Evolutionary conservation across 2,797 vertebrate species (phyloP).

Genomic region (Acipenser transmontanus): DNA sequence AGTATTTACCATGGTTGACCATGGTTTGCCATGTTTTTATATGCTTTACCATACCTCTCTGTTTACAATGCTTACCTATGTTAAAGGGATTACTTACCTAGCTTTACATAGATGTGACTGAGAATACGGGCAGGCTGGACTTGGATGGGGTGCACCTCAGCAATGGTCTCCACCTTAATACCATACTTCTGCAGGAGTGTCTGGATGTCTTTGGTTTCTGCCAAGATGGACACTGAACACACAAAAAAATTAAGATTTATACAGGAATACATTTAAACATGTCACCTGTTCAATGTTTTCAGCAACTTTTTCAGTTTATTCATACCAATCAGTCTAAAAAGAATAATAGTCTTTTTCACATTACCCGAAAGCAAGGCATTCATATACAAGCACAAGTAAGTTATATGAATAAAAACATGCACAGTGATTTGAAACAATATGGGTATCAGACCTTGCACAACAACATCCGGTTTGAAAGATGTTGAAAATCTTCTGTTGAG

Average conservation of each 20-base stretch:
- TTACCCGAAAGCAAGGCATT: neutral
- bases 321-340: too few relatives aligned
- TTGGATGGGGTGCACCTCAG: constrained; percentile 76
- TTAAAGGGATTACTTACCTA: constrained; percentile 63
- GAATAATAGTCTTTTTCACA: too few relatives aligned
- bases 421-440: neutral
- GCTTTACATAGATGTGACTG: constrained; percentile 88
- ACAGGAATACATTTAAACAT: neutral
- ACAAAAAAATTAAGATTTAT: constrained; percentile 25
- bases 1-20: too few relatives aligned
- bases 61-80: neutral
- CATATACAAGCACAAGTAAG: constrained; percentile 1
- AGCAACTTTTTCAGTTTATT: too few relatives aligned
- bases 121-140: constrained; percentile 90
- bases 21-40: too few relatives aligned
- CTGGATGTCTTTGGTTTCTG: constrained; percentile 81
- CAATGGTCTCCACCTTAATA: constrained; percentile 72
- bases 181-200: constrained; percentile 68
- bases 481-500: constrained; percentile 94
- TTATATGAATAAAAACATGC: neutral
- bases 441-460: constrained; percentile 80
- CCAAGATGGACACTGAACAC: constrained; percentile 77
- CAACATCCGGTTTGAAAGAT: constrained; percentile 86
- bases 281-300: too few relatives aligned
- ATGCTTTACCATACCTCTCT: too few relatives aligned